Base-by-base conservation (phyloP, 2,113 vertebrate species). In the Genyomyrus donnyi region DNA sequence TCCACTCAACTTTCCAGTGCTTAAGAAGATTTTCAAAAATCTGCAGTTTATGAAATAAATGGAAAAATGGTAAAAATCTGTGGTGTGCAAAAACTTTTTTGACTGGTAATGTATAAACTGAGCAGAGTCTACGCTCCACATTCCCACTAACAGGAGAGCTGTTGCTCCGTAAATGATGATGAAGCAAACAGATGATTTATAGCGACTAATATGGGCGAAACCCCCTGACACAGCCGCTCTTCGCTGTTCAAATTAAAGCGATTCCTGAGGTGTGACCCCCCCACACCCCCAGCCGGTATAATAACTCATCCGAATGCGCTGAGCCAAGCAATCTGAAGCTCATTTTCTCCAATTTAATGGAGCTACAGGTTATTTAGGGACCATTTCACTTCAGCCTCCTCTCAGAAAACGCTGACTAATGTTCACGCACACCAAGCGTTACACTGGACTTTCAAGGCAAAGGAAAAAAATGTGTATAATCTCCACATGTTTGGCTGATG, bases 381-480 rank as follows among this genome's bases (percentile, higher is more conserved):
- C 92, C 83, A 92, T 94, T 91, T 94, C 92, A 90, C 88, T 24
- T 48, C 89, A 39, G 90, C 92, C 85, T 91, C 92, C 52, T 89
- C 91, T 88, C 91, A 88, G 92, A 92, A 96, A 96, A 92, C 88
- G 94, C 96, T 96, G 96, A 95, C 94, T 93, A 93, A 50, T 87
- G 93, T 93, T 93, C 92, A 93, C 94, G 93, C 94, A 95, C 92
- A 92, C 92, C 90, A 92, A 85, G 19, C 3, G 95, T 95, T 94
- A 95, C 91, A 80, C 0, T 0, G 70, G 90, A 90, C 89, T 92
- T 39, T 27, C 53, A 88, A 66, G 53, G 35, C 5, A 56, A 46
- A 21, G 31, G 2, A 42, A 66, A 90, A 66, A 88, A 88, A 80
- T 42, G 92, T 94, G 92, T 93, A 90, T 87, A 90, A 93, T 93